A percentile compares a stretch with the other conserved stretches of the same genome.
Evolutionary conservation across 2,888 invertebrate species (phyloP).

Genomic region (Cerastis rubricosa): DNA sequence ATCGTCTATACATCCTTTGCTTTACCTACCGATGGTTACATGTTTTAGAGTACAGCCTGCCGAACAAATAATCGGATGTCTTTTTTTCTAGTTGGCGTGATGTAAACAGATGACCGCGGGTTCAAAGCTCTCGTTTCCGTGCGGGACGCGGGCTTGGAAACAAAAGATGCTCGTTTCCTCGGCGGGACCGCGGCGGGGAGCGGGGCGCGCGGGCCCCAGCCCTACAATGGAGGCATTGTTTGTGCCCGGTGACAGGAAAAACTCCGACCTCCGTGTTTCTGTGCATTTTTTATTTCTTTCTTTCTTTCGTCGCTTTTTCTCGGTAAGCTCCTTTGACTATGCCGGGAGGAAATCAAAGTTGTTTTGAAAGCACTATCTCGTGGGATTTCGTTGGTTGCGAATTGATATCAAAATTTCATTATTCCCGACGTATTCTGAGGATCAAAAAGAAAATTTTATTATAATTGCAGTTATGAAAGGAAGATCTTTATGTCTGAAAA

Average conservation of each 20-base stretch:
- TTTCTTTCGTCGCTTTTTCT: slow-evolving; percentile 81
- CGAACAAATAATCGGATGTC: slow-evolving; percentile 79
- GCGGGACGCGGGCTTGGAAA: slow-evolving; percentile 82
- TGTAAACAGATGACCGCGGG: slow-evolving; percentile 89
- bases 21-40: slow-evolving; percentile 1
- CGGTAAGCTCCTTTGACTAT: slow-evolving; percentile 86
- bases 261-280: slow-evolving; percentile 90
- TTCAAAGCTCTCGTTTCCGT: slow-evolving; percentile 87
- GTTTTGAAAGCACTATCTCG: slow-evolving; percentile 80
- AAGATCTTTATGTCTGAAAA: slow-evolving; percentile 36
- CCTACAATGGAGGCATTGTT: slow-evolving; percentile 89
- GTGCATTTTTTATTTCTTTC: slow-evolving; percentile 89
- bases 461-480: slow-evolving; percentile 46
- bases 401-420: slow-evolving; percentile 66
- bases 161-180: slow-evolving; percentile 91
- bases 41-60: slow-evolving; percentile 51
- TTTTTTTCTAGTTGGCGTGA: slow-evolving; percentile 83
- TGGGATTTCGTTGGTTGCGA: slow-evolving; percentile 65
- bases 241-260: slow-evolving; percentile 91
- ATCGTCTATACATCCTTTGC: slow-evolving; percentile 34
- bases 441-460: slow-evolving; percentile 55
- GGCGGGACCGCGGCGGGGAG: slow-evolving; percentile 76
- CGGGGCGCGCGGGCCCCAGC: slow-evolving; percentile 71
- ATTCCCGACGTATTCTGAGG: slow-evolving; percentile 47
- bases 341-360: slow-evolving; percentile 85